Evolutionary conservation across 2,888 invertebrate species (phyloP).

Genomic region (Cylindroiulus punctatus): DNA sequence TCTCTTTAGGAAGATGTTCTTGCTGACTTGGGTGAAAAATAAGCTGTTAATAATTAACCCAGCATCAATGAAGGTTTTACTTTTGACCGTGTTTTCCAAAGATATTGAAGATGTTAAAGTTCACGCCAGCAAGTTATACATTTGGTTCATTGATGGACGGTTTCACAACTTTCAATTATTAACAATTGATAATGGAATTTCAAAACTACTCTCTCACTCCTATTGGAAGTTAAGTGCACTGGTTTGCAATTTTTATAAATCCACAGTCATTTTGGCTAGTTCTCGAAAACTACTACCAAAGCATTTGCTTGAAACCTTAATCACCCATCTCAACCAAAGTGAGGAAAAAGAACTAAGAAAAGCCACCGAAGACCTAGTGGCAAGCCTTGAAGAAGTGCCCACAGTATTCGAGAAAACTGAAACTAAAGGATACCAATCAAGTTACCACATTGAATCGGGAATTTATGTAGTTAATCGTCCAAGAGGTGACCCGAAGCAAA

Average conservation of each 20-base stretch:
- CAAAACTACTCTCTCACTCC: not conserved
- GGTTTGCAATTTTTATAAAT: constrained; percentile 47
- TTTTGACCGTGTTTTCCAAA: constrained; percentile 32
- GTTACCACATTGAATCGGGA: constrained; percentile 51
- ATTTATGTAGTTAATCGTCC: constrained; percentile 51
- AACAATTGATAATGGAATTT: constrained; percentile 40
- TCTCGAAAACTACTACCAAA: constrained; percentile 22
- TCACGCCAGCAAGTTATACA: constrained; percentile 8
- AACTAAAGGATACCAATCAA: not conserved
- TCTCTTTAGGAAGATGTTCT: constrained; percentile 29
- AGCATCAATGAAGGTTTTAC: not conserved
- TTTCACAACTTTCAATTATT: constrained; percentile 40
- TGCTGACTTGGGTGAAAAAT: constrained; percentile 51
- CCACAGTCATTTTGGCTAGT: not conserved
- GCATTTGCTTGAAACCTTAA: not conserved
- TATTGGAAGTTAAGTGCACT: constrained; percentile 39
- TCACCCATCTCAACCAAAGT: not conserved
- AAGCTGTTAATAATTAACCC: constrained; percentile 34
- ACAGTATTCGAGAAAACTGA: not conserved
- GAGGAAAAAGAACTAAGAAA: not conserved
- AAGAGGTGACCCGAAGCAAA: not conserved
- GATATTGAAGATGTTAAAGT: constrained; percentile 50
- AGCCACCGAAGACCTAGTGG: not conserved
- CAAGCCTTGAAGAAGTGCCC: not conserved
- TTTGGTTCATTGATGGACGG: constrained; percentile 17